phyloP scores from a whole-genome alignment of 2,797 vertebrate genomes.

The Poeciliopsis infans region DNA sequence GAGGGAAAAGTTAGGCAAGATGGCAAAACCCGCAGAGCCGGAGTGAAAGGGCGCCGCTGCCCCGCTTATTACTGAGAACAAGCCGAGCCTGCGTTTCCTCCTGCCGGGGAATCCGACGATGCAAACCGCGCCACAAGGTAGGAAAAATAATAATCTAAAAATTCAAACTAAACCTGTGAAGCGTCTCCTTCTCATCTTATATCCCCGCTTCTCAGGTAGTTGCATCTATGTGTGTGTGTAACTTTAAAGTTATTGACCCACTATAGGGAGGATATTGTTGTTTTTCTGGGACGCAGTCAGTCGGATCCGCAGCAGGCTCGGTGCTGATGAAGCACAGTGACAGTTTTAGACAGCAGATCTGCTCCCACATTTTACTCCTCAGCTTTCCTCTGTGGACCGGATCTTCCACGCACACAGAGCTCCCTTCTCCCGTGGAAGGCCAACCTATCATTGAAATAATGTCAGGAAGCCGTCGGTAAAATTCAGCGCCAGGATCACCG shows the following conservation, averaged over 20 bases:
- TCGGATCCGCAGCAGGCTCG: background rate
- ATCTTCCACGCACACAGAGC: background rate
- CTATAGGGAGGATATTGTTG: background rate
- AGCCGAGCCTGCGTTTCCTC: conserved; percentile 50
- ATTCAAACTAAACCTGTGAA: background rate
- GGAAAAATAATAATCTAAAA: conserved; percentile 32
- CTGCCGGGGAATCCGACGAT: conserved; percentile 57
- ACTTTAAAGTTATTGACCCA: background rate
- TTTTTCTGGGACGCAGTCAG: background rate
- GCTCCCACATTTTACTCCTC: background rate
- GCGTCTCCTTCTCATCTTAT: background rate
- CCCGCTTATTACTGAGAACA: background rate
- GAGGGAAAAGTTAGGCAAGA: conserved; percentile 81
- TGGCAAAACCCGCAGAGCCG: conserved; percentile 77
- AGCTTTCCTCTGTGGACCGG: background rate
- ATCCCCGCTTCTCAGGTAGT: background rate
- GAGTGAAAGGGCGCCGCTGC: conserved; percentile 79
- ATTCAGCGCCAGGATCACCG: conserved; percentile 62
- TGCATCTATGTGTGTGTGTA: background rate
- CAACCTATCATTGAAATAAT: conserved; percentile 45
- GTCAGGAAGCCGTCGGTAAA: conserved; percentile 40
- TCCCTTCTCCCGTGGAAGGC: background rate
- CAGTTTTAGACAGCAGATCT: conserved; percentile 61
- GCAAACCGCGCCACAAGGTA: conserved; percentile 69
- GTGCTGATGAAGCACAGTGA: conserved; percentile 71